A percentile compares a stretch with the other conserved stretches of the same genome.
These are phyloP conservation scores for Typhlichthys subterraneus DNA, from an alignment of 2,797 vertebrate genomes.

Conservation along the genomic window DNA sequence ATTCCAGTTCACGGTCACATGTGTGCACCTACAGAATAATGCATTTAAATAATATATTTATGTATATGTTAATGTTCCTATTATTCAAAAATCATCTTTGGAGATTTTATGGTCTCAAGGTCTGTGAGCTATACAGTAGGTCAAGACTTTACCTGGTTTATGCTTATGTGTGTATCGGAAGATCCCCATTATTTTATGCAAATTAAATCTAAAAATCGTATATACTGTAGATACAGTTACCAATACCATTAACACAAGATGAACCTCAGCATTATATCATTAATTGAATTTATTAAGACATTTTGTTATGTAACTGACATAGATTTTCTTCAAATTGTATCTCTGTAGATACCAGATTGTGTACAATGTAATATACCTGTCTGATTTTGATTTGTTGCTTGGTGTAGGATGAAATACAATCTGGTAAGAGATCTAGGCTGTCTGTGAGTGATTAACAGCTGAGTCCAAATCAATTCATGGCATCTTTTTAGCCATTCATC, in stretches of 20 bases:
- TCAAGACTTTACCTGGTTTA: no score
- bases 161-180: no score
- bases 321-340: not conserved
- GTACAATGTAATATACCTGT: constrained; percentile 3
- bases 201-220: no score
- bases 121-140: no score
- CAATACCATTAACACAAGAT: not conserved
- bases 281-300: not conserved
- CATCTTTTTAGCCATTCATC: constrained; percentile 45
- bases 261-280: not conserved
- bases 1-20: not conserved
- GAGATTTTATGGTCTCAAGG: no score
- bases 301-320: no score
- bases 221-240: not conserved
- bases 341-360: not conserved
- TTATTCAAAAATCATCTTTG: no score
- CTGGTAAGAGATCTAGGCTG: not conserved
- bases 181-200: no score
- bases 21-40: not conserved
- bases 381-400: constrained; percentile 8
- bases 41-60: not conserved
- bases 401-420: constrained; percentile 23
- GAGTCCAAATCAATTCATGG: constrained; percentile 50
- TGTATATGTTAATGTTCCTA: not conserved
- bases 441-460: constrained; percentile 43